A percentile compares a stretch with the other conserved stretches of the same genome.
Evolutionary conservation across 2,797 vertebrate genomes (phyloP).

Genomic region (Mormyrus hasselquistii): DNA sequence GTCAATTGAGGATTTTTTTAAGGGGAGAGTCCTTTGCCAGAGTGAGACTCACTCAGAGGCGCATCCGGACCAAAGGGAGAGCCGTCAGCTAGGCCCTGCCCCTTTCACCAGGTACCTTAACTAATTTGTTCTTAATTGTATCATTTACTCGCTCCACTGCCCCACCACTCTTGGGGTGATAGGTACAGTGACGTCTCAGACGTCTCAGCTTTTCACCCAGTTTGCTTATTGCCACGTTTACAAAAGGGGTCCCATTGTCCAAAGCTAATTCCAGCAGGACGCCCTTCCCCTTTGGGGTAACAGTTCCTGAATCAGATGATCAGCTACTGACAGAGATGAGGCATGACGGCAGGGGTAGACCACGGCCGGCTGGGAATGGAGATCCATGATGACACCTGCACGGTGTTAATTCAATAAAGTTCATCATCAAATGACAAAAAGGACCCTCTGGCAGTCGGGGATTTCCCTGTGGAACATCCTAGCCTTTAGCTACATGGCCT

Average conservation of each 20-base stretch:
- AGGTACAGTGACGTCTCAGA: not conserved
- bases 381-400: not conserved
- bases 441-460: not conserved
- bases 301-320: not conserved
- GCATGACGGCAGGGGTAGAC: not conserved
- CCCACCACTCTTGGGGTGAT: not conserved
- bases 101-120: not conserved
- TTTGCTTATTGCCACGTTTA: conserved; percentile 52
- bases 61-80: not conserved
- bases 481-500: not conserved
- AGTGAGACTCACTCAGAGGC: not conserved
- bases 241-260: not conserved
- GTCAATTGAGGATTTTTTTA: not conserved
- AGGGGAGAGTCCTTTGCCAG: not conserved
- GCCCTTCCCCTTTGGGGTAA: not conserved
- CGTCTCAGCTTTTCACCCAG: not conserved
- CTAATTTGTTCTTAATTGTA: not conserved
- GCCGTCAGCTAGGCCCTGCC: not conserved
- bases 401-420: not conserved
- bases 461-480: not conserved
- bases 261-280: not conserved
- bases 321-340: not conserved
- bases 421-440: not conserved
- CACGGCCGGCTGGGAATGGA: not conserved
- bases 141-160: not conserved